These are phyloP conservation scores for Menidia beryllina DNA, from an alignment of 2,113 vertebrate genomes.

Conservation along the genomic window DNA sequence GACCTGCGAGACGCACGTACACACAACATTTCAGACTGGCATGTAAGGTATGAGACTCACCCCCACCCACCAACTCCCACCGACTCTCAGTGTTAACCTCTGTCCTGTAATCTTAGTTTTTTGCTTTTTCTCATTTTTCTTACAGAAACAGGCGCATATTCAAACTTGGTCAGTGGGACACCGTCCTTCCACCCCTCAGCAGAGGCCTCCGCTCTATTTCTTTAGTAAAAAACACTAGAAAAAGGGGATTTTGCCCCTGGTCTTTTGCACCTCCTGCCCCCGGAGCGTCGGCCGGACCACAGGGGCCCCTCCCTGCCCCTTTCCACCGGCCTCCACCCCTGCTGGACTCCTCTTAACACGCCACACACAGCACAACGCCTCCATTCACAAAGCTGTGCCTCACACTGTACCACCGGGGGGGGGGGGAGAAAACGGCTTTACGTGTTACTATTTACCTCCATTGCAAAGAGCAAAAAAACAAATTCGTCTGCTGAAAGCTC, in stretches of 20 bases:
- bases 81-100: constrained; percentile 11
- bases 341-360: constrained; percentile 28
- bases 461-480: constrained; percentile 8
- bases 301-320: constrained; percentile 25
- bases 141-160: neutral
- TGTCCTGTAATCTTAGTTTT: constrained; percentile 18
- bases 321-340: constrained; percentile 7
- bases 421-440: constrained; percentile 36
- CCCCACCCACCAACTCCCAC: constrained; percentile 5
- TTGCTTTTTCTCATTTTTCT: constrained; percentile 30
- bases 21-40: constrained; percentile 54
- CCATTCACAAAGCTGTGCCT: constrained; percentile 67
- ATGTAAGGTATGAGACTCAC: constrained; percentile 62
- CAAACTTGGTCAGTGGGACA: constrained; percentile 20
- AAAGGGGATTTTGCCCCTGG: constrained; percentile 32
- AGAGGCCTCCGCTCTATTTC: constrained; percentile 30
- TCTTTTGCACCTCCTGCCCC: constrained; percentile 79
- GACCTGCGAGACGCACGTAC: constrained; percentile 80
- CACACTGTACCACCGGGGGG: constrained; percentile 27
- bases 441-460: constrained; percentile 59
- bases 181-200: constrained; percentile 20
- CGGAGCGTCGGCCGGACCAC: constrained; percentile 79
- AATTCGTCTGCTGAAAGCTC: too few species aligned
- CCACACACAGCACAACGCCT: constrained; percentile 60
- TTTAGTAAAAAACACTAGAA: constrained; percentile 1